Evolutionary conservation across 1,140 invertebrate species (phyloP).

Genomic region (Aphidius gifuensis): DNA sequence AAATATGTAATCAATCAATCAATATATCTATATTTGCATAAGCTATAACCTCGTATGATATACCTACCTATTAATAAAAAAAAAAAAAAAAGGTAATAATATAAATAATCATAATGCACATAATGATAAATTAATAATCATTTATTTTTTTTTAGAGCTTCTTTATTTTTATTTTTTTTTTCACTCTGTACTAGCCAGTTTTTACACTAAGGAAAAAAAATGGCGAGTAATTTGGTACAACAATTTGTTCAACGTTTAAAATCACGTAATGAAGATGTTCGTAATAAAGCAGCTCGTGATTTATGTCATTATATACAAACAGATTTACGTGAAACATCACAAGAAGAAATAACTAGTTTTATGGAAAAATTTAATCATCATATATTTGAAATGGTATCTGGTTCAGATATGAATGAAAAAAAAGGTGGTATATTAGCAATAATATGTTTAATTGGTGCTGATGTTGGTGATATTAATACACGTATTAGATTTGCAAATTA

Average conservation of each 20-base stretch:
- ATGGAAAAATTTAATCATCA: constrained; percentile 95
- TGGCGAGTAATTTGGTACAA: constrained; percentile 65
- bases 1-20: too few species aligned
- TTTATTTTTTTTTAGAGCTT: too few species aligned
- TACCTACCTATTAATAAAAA: too few species aligned
- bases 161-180: too few species aligned
- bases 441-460: constrained; percentile 86
- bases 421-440: constrained; percentile 95
- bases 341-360: constrained; percentile 85
- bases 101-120: too few species aligned
- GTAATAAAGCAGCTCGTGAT: constrained; percentile 82
- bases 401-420: constrained; percentile 88
- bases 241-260: constrained; percentile 85
- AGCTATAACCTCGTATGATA: too few species aligned
- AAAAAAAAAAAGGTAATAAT: too few species aligned
- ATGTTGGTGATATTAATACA: constrained; percentile 88
- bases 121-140: too few species aligned
- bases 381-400: constrained; percentile 94
- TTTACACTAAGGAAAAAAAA: constrained; percentile 41
- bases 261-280: constrained; percentile 80
- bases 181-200: too few species aligned
- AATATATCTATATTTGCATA: too few species aligned
- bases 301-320: constrained; percentile 88
- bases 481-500: constrained; percentile 91
- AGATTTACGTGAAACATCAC: constrained; percentile 86